A percentile compares a stretch with the other conserved stretches of the same genome.
phyloP scores from a whole-genome alignment of 2,113 vertebrate species.

The Embiotoca jacksoni region DNA sequence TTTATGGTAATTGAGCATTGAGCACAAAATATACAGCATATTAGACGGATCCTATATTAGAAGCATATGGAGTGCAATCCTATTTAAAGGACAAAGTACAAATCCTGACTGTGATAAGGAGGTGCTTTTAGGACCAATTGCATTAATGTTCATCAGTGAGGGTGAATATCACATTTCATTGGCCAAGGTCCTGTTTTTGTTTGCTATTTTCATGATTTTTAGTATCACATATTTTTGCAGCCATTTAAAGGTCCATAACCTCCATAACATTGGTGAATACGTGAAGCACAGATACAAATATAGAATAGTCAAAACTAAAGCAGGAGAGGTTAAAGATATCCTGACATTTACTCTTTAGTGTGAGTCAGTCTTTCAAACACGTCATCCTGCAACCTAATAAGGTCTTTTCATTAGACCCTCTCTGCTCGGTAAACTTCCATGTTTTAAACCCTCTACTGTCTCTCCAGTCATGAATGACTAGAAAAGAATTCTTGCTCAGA shows the following conservation, averaged over 20 bases:
- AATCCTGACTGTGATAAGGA: slow-evolving; percentile 33
- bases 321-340: no score
- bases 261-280: no score
- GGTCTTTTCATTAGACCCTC: no score
- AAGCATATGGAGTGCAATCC: slow-evolving; percentile 34
- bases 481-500: not conserved
- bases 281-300: no score
- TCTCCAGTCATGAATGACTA: not conserved
- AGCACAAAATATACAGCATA: slow-evolving; percentile 15
- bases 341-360: no score
- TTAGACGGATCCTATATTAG: slow-evolving; percentile 38
- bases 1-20: slow-evolving; percentile 56
- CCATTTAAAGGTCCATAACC: no score
- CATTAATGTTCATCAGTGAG: slow-evolving; percentile 2
- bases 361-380: no score
- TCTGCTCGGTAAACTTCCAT: no score
- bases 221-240: no score
- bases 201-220: no score
- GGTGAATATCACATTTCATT: not conserved
- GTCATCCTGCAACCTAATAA: no score
- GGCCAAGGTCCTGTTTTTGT: not conserved
- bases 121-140: not conserved
- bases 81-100: slow-evolving; percentile 39
- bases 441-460: not conserved
- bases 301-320: no score